Evolutionary conservation across 2,797 vertebrate species (phyloP), one percentile per base, ranked within the genome.

Genomic region (Alouatta caraya): DNA sequence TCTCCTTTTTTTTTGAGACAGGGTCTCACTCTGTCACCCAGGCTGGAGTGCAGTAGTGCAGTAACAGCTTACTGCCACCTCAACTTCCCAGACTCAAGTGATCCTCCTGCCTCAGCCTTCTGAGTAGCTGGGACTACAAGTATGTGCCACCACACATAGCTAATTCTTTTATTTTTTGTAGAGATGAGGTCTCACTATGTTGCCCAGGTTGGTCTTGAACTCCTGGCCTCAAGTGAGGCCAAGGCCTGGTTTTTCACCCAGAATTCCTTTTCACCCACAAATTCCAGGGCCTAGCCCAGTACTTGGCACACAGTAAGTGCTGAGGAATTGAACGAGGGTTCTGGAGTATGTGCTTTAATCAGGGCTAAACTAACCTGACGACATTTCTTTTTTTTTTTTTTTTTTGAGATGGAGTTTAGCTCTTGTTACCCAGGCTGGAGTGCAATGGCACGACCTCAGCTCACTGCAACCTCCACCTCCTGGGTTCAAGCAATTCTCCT

Each of bases 291-390:
- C 82, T 93, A 6, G 37, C 30, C 6, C 11, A 30, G 82, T 33
- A 64, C 46, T 70, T 61, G 70, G 93, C 42, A 83, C 8, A 3
- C 8, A 3, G 26, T 44, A n/a, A 73, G 46, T 87, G 80, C 90
- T 83, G 59, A 78, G 93, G 90, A 90, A 90, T 81, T 79, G 80
- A 50, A 67, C 8, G 28, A 87, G 59, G 33, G 9, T 39, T 75
- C 46, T 55, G 75, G n/a, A 33, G 39, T n/a, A 15, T 70, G 19
- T 90, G 5, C 59, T 95, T 81, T 73, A 73, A 73, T 79, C 39
- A 4, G 46, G 5, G 21, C 37, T 86, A 30, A 55, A 8, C 75
- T 50, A 61, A 81, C 55, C 37, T 37, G 37, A 37, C 37, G 37
- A 37, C 37, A 37, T 37, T 37, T 37, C 37, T 37, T 37, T 37